phyloP scores from a whole-genome alignment of 2,113 vertebrate genomes.

The Forbesichthys agassizii region DNA sequence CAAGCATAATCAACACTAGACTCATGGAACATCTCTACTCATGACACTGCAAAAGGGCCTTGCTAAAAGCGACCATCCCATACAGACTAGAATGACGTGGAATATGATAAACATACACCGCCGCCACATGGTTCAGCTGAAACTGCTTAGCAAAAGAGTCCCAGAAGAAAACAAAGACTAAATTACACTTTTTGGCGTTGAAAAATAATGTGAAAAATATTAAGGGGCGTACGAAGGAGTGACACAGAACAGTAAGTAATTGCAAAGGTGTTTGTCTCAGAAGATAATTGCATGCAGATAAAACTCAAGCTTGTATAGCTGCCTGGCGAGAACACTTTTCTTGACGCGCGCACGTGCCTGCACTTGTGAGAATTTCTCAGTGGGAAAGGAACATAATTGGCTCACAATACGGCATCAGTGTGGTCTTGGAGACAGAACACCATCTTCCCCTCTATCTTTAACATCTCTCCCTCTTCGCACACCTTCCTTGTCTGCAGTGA shows the following conservation, averaged over 20 bases:
- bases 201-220: neutral
- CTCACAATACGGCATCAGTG: slow-evolving; percentile 55
- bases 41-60: no score
- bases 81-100: no score
- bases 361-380: slow-evolving; percentile 48
- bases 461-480: neutral
- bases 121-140: neutral
- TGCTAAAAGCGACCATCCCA: no score
- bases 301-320: slow-evolving; percentile 32
- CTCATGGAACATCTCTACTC: no score
- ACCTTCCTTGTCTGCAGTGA: slow-evolving; percentile 38
- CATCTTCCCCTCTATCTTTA: neutral
- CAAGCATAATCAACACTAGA: no score
- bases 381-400: slow-evolving; percentile 54
- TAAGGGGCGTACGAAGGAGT: neutral
- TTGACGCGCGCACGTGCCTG: slow-evolving; percentile 25
- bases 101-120: no score
- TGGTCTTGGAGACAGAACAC: slow-evolving; percentile 47
- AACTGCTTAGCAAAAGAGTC: neutral
- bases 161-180: neutral
- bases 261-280: slow-evolving; percentile 36
- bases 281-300: slow-evolving; percentile 37
- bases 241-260: slow-evolving; percentile 24
- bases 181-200: slow-evolving; percentile 8
- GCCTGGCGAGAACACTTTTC: slow-evolving; percentile 30